Percentiles rank a stretch among this genome's conserved stretches.
Conservation (phyloP, 1,140 invertebrate species). For the Hyles vespertilio region DNA sequence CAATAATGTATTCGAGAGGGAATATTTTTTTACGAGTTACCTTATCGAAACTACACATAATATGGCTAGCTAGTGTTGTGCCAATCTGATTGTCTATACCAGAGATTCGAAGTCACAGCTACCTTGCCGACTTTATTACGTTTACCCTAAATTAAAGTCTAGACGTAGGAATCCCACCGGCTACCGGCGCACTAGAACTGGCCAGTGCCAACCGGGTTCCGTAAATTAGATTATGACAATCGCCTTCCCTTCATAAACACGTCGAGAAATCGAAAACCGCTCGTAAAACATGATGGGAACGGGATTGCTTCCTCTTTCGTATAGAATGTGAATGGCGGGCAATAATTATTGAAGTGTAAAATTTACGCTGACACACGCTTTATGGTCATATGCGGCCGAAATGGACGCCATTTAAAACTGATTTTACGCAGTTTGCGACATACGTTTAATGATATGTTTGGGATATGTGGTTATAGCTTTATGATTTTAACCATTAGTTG, state of each 20-base stretch:
- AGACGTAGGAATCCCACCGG: too few relatives aligned
- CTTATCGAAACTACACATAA: too few relatives aligned
- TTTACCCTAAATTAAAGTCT: too few relatives aligned
- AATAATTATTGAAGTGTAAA: constrained; percentile 56
- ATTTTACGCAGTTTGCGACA: constrained; percentile 48
- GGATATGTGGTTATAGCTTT: too few relatives aligned
- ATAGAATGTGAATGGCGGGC: constrained; percentile 7
- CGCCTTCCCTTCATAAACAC: constrained; percentile 41
- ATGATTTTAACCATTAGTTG: too few relatives aligned
- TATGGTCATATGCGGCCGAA: constrained; percentile 18
- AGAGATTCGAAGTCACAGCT: too few relatives aligned
- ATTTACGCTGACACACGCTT: constrained; percentile 54
- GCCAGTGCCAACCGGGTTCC: constrained; percentile 3
- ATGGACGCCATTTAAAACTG: constrained; percentile 33
- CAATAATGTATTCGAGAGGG: too few relatives aligned
- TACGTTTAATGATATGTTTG: constrained; percentile 50
- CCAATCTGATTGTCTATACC: too few relatives aligned
- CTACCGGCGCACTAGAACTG: background rate
- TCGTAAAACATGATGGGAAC: constrained; percentile 53
- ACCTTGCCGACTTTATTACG: too few relatives aligned
- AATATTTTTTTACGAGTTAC: too few relatives aligned
- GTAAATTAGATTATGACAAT: constrained; percentile 34
- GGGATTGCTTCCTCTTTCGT: constrained; percentile 47
- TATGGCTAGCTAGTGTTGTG: too few relatives aligned
- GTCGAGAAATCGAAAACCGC: constrained; percentile 46